A percentile compares a stretch with the other conserved stretches of the same genome.
Evolutionary conservation across 2,113 vertebrate species (phyloP).

Genomic region (Heterotilapia buettikoferi): DNA sequence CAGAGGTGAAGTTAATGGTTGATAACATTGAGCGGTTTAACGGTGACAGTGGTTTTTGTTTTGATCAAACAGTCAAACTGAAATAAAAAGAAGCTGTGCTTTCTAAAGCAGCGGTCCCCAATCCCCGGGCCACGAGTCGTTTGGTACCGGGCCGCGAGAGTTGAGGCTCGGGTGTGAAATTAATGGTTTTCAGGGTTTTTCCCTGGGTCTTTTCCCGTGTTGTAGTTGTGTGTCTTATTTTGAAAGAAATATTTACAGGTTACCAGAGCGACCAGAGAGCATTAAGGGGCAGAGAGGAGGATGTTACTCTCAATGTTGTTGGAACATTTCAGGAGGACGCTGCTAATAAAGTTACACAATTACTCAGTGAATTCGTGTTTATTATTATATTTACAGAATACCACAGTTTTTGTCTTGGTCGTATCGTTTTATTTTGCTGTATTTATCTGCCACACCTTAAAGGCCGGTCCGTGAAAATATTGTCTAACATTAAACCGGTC

Average conservation of each 20-base stretch:
- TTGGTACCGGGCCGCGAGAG: fast-evolving
- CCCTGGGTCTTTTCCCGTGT: background rate
- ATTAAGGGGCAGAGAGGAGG: background rate
- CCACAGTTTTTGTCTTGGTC: background rate
- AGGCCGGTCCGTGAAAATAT: background rate
- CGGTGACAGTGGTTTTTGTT: background rate
- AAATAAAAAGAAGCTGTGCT: background rate
- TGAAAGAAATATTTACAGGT: background rate
- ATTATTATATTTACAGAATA: background rate
- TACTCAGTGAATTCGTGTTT: background rate
- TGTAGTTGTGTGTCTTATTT: background rate
- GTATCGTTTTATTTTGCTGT: background rate
- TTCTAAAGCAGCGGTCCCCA: background rate
- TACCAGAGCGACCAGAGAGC: fast-evolving
- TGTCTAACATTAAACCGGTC: background rate
- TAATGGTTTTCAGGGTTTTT: fast-evolving
- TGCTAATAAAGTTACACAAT: fast-evolving
- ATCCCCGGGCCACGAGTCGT: background rate
- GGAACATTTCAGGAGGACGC: background rate
- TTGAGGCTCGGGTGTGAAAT: fast-evolving
- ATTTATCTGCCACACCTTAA: background rate
- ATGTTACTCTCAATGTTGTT: background rate
- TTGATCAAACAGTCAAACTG: background rate
- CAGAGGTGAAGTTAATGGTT: background rate
- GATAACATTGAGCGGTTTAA: background rate